Evolutionary conservation across 2,797 vertebrate genomes (phyloP), one percentile per base, ranked within the genome.

Genomic region (Neoniphon sammara): DNA sequence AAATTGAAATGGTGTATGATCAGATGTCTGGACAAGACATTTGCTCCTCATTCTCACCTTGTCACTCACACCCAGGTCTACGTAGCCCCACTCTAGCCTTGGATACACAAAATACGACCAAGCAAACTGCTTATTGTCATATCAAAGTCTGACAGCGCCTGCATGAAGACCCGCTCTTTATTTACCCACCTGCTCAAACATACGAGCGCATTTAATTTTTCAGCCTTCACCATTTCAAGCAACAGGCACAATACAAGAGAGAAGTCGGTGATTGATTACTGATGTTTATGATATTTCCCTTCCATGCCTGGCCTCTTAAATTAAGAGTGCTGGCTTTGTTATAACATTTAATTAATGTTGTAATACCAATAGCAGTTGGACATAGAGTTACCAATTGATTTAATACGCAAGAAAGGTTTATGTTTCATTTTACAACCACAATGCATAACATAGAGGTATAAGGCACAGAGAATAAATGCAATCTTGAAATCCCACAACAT

Each of bases 91-190:
- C 73, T 72, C 54, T 63, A 80, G 75, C 78, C 71, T 49, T 42
- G 53, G 65, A 84, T 47, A 63, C 80, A 72, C 85, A 90, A 78
- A 83, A 86, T 84, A 85, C 70, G 81, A 80, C 82, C 78, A 82
- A 66, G 75, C 83, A 91, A 90, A 89, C 92, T 88, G 83, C 87
- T 93, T 82, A 92, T 91, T 91, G 90, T 92, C 87, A 82, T 81
- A 86, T 92, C 91, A 92, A 82, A 78, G 63, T 69, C 73, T 91
- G 91, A 93, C 90, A 93, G 88, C 67, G 0, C 78, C 39, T 39
- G 65, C 71, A 80, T 80, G 69, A 74, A 20, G 70, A 80, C 79
- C 78, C 66, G 77, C 80, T 83, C 82, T 73, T 67, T 87, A 80
- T 93, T 92, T 90, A 88, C 87, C 83, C 90, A 82, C 79, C 86